phyloP scores from a whole-genome alignment of 1,140 invertebrate species.

The Bicyclus anynana region DNA sequence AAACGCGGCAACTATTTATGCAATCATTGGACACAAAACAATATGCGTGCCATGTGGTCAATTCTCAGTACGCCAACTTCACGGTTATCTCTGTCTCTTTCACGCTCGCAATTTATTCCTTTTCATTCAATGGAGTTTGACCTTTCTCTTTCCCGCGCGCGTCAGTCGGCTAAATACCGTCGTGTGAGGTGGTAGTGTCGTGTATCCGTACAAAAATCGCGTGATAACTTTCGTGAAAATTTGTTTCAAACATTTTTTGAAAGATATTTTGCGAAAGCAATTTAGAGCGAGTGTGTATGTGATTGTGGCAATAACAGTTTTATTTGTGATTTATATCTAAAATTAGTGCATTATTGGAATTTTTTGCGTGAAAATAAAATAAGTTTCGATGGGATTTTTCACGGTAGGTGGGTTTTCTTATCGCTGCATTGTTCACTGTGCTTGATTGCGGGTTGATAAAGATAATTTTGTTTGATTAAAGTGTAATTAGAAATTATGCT shows the following conservation, averaged over 20 bases:
- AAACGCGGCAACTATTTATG: constrained; percentile 64
- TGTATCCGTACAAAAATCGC: constrained; percentile 24
- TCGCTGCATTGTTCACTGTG: constrained; percentile 14
- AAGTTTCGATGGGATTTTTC: constrained; percentile 42
- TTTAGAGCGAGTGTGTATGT: constrained; percentile 41
- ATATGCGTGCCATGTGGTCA: constrained; percentile 68
- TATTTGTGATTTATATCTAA: constrained; percentile 30
- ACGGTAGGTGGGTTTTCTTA: constrained; percentile 57
- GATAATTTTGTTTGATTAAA: not conserved
- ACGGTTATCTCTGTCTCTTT: constrained; percentile 41
- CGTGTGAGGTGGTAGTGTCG: constrained; percentile 29
- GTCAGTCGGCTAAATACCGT: constrained; percentile 40
- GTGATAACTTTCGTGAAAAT: constrained; percentile 62
- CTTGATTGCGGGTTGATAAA: not conserved
- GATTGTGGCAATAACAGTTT: constrained; percentile 39
- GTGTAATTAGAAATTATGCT: not conserved
- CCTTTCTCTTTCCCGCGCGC: constrained; percentile 46
- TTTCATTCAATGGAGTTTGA: constrained; percentile 34
- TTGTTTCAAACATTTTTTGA: constrained; percentile 26
- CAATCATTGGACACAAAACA: constrained; percentile 50
- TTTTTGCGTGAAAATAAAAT: constrained; percentile 36
- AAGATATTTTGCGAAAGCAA: constrained; percentile 48
- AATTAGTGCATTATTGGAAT: constrained; percentile 53
- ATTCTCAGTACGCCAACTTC: constrained; percentile 53
- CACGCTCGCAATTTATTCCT: constrained; percentile 20